Evolutionary conservation across 2,888 invertebrate genomes (phyloP).

Genomic region (Oeneis ivallda): DNA sequence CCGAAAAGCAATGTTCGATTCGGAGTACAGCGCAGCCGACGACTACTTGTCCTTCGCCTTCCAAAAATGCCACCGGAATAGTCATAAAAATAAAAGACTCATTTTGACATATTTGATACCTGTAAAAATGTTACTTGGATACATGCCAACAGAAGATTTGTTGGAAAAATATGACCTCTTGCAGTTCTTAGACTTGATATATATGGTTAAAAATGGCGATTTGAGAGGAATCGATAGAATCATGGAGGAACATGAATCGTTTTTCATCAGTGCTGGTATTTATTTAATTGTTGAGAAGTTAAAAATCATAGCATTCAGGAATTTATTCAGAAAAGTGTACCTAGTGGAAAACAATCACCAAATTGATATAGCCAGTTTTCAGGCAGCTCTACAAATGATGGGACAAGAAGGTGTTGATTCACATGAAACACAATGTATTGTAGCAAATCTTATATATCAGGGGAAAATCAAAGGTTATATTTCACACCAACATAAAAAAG

Average conservation of each 20-base stretch:
- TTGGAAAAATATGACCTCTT: slow-evolving; percentile 93
- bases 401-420: slow-evolving; percentile 93
- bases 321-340: slow-evolving; percentile 96
- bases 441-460: slow-evolving; percentile 97
- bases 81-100: slow-evolving; percentile 92
- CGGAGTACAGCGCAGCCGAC: slow-evolving; percentile 96
- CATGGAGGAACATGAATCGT: slow-evolving; percentile 92
- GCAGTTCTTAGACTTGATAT: slow-evolving; percentile 94
- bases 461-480: slow-evolving; percentile 99
- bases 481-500: slow-evolving; percentile 97
- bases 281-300: slow-evolving; percentile 98
- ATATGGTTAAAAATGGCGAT: slow-evolving; percentile 95
- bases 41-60: slow-evolving; percentile 96
- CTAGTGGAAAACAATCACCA: slow-evolving; percentile 90
- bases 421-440: slow-evolving; percentile 97
- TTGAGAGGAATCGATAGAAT: slow-evolving; percentile 90
- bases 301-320: slow-evolving; percentile 96
- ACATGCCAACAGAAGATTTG: slow-evolving; percentile 92
- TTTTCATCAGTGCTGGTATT: slow-evolving; percentile 98
- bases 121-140: slow-evolving; percentile 98
- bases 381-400: slow-evolving; percentile 90
- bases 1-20: slow-evolving; percentile 99
- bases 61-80: slow-evolving; percentile 91
- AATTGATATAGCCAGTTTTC: slow-evolving; percentile 92
- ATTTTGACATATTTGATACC: slow-evolving; percentile 98